These are phyloP conservation scores for Bombus waltoni DNA, from an alignment of 1,140 invertebrate species.

Conservation along the genomic window DNA sequence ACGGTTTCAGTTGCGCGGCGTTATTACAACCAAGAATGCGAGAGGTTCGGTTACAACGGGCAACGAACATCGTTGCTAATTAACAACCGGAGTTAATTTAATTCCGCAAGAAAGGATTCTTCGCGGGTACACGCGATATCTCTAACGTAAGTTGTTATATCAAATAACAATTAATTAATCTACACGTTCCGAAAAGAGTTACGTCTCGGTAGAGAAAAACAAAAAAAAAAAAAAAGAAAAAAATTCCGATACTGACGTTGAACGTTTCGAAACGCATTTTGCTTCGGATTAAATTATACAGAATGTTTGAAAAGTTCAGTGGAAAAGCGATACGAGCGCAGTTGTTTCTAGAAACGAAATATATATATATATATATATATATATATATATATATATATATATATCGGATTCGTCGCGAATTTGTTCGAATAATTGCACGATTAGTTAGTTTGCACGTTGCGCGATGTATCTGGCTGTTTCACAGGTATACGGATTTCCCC, in stretches of 20 bases:
- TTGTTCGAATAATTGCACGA: no score
- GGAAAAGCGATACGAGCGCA: no score
- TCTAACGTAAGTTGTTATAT: background rate
- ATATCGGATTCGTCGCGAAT: no score
- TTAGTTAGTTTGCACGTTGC: no score
- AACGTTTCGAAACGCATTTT: no score
- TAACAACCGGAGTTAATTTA: conserved; percentile 10
- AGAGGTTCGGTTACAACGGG: background rate
- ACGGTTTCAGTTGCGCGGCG: background rate
- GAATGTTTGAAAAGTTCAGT: no score
- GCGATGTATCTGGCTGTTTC: no score
- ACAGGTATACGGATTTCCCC: no score
- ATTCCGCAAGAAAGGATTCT: background rate
- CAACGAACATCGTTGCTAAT: conserved; percentile 3
- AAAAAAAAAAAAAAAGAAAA: no score
- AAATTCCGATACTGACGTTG: no score
- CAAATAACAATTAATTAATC: background rate
- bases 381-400: no score
- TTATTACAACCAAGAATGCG: background rate
- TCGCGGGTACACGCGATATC: background rate
- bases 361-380: no score
- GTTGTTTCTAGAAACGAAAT: background rate
- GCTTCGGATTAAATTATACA: background rate
- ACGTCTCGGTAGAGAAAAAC: background rate
- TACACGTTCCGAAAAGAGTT: background rate